phyloP scores from a whole-genome alignment of 2,888 invertebrate genomes.

The Miltochrista miniata region DNA sequence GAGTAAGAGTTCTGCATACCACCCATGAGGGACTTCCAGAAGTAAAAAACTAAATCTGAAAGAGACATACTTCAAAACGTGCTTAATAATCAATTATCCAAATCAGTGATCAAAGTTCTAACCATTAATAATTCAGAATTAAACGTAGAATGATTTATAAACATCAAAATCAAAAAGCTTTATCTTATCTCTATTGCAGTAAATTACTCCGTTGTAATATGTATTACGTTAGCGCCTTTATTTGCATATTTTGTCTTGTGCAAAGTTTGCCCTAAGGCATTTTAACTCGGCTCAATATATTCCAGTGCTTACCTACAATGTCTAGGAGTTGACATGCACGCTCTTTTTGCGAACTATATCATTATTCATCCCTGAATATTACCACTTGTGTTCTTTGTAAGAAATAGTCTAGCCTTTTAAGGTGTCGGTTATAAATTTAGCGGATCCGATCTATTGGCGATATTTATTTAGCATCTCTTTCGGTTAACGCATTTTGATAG shows the following conservation, averaged over 20 bases:
- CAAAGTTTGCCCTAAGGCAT: slow-evolving; percentile 1
- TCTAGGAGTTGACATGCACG: not conserved
- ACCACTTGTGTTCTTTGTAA: not conserved
- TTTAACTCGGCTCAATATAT: not conserved
- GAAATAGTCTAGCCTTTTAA: not conserved
- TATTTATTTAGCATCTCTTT: not conserved
- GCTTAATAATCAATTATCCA: too few species aligned
- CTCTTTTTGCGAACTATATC: slow-evolving; percentile 1
- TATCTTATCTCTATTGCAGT: not conserved
- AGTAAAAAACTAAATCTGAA: too few species aligned
- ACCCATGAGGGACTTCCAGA: too few species aligned
- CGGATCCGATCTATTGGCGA: too few species aligned
- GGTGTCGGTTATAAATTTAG: not conserved
- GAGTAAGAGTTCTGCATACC: too few species aligned
- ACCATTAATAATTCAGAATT: too few species aligned
- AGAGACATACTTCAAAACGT: too few species aligned
- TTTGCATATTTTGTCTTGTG: not conserved
- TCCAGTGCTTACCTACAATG: slow-evolving; percentile 1
- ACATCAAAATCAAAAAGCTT: too few species aligned
- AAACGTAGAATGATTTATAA: too few species aligned
- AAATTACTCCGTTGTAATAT: not conserved
- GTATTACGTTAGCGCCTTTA: not conserved
- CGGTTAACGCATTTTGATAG: too few species aligned
- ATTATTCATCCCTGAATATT: not conserved
- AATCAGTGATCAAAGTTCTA: too few species aligned